Evolutionary conservation across 2,888 invertebrate genomes (phyloP).

Genomic region (Meloe dianella): DNA sequence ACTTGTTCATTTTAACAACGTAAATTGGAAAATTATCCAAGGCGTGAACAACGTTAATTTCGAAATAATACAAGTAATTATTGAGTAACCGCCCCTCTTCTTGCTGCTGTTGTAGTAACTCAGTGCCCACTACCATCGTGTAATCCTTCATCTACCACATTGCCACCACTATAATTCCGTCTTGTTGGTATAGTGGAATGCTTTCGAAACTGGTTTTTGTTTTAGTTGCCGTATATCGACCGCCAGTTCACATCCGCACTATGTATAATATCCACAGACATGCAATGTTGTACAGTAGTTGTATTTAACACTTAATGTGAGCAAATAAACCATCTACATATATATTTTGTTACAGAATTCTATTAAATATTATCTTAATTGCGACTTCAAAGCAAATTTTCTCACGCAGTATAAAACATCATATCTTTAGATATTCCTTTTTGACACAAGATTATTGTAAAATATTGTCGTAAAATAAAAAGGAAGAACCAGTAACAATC

Average conservation of each 20-base stretch:
- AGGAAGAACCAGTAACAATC: background rate
- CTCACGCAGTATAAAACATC: background rate
- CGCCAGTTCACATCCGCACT: slow-evolving; percentile 27
- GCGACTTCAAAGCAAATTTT: background rate
- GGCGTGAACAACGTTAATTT: slow-evolving; percentile 46
- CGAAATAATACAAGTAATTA: slow-evolving; percentile 47
- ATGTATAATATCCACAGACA: slow-evolving; percentile 33
- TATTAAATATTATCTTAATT: background rate
- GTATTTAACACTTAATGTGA: slow-evolving; percentile 16
- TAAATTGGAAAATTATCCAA: slow-evolving; percentile 46
- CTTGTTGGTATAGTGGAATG: slow-evolving; percentile 12
- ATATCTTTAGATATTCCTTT: background rate
- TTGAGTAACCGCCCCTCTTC: slow-evolving; percentile 32
- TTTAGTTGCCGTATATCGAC: slow-evolving; percentile 27
- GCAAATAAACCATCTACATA: slow-evolving; percentile 3
- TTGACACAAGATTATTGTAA: background rate
- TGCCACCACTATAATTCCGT: slow-evolving; percentile 7
- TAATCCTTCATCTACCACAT: background rate
- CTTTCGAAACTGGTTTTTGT: slow-evolving; percentile 20
- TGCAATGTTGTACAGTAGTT: slow-evolving; percentile 36
- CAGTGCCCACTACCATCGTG: background rate
- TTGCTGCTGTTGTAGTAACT: background rate
- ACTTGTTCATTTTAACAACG: slow-evolving; percentile 23
- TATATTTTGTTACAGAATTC: background rate
- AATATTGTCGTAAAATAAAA: background rate